Conservation (phyloP, 2,797 vertebrate species). For the Phalloptychus januarius region DNA sequence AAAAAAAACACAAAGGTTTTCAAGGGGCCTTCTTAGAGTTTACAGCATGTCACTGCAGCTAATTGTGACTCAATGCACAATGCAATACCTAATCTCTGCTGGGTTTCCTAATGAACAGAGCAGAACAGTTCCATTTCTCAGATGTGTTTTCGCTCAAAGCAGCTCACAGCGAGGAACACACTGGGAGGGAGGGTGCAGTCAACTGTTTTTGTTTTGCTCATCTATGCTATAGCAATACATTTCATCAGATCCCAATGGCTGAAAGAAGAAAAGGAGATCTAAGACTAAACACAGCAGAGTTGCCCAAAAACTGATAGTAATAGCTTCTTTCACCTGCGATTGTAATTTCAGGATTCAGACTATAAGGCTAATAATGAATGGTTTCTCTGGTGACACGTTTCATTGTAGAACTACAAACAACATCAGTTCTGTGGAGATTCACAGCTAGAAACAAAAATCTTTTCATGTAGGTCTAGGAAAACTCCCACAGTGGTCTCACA, state of each 20-base stretch:
- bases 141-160: slow-evolving; percentile 50
- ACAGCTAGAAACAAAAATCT: slow-evolving; percentile 20
- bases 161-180: slow-evolving; percentile 56
- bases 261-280: slow-evolving; percentile 1
- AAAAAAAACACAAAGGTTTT: slow-evolving; percentile 45
- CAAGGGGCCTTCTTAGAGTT: slow-evolving; percentile 42
- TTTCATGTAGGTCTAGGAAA: slow-evolving; percentile 16
- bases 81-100: slow-evolving; percentile 62
- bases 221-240: slow-evolving; percentile 48
- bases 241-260: slow-evolving; percentile 24
- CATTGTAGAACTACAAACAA: slow-evolving; percentile 8
- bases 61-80: slow-evolving; percentile 55
- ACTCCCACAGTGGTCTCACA: slow-evolving; percentile 20
- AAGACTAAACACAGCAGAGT: slow-evolving; percentile 8
- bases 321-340: neutral
- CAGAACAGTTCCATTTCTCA: slow-evolving; percentile 36
- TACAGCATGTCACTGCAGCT: slow-evolving; percentile 46
- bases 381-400: slow-evolving; percentile 4
- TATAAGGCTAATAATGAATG: neutral
- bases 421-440: slow-evolving; percentile 20
- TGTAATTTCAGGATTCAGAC: neutral
- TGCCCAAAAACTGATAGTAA: neutral
- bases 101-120: slow-evolving; percentile 54
- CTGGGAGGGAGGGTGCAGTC: slow-evolving; percentile 33
- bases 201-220: slow-evolving; percentile 52